Base-by-base conservation (phyloP, 2,888 invertebrate genomes). In the Trachelus troglodyta region DNA sequence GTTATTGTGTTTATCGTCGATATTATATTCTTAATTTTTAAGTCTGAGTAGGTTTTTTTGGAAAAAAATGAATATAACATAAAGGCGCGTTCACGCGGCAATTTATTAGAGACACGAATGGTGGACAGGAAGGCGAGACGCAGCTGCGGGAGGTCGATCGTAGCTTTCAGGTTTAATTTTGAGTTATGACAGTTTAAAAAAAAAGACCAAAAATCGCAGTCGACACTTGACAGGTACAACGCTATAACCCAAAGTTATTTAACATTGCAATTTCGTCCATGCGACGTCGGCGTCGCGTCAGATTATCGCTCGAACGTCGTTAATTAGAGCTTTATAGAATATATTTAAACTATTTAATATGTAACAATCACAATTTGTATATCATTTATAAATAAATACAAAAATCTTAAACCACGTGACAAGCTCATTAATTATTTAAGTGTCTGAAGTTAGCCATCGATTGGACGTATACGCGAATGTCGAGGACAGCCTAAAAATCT, bases 1-100 rank as follows among this genome's bases (percentile, higher is more conserved):
- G 94, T 94, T 0, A 89, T 92, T 0, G 93, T 95, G 15, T 95
- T 95, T 88, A 92, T 94, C 74, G 87, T 93, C 15, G 95, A 95
- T 87, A 93, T 94, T 87, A 93, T 94, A 40, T 92, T 94, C 87
- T 90, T 95, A 76, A 94, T 94, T 1, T 93, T 94, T 86, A 93
- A 71, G 12, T 23, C 31, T 31, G 71, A 31, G 71, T 71, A 71
- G 56, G 56, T 23, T 15, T 2, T 9, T 15, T 11, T 9, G 12
- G 12, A 71, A 9, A 31, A 12, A 71, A 34, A 30, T 11, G 9
- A 34, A 71, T 33, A 33, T 71, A 34, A 71, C 2, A 31, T 31
- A 34, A 31, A 71, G 71, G 12, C 12, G 31, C 15, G 31, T 31
- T 71, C 71, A 12, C 71, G 33, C 71, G 2, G 1, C 15, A 2